Evolutionary conservation across 1,140 invertebrate species (phyloP).

Genomic region (Eriosoma lanigerum): DNA sequence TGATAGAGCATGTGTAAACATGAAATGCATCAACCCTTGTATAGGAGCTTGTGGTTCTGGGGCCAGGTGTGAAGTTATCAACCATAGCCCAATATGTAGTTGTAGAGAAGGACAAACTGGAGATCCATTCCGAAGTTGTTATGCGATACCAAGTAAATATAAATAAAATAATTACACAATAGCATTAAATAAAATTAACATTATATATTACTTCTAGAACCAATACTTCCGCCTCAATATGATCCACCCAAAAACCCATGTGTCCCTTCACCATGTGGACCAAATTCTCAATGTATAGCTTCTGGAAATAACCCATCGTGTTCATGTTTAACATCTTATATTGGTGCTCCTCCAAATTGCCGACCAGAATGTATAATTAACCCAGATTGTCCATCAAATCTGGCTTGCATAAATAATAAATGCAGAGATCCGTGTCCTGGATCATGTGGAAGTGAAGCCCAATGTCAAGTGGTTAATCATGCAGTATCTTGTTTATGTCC

Average conservation of each 20-base stretch:
- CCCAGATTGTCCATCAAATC: slow-evolving; percentile 72
- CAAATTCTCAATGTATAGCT: slow-evolving; percentile 74
- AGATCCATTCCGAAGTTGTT: slow-evolving; percentile 80
- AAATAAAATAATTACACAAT: neutral
- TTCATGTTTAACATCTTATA: slow-evolving; percentile 66
- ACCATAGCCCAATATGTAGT: slow-evolving; percentile 81
- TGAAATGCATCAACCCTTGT: slow-evolving; percentile 85
- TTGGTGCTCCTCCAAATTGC: slow-evolving; percentile 67
- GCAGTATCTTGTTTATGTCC: slow-evolving; percentile 74
- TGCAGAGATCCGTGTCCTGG: slow-evolving; percentile 76
- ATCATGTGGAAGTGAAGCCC: slow-evolving; percentile 74
- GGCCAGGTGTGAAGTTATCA: slow-evolving; percentile 81
- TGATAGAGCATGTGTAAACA: slow-evolving; percentile 77
- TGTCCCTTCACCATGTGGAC: slow-evolving; percentile 76
- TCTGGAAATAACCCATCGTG: slow-evolving; percentile 71
- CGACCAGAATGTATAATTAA: slow-evolving; percentile 67
- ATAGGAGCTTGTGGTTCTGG: slow-evolving; percentile 77
- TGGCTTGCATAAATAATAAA: slow-evolving; percentile 74
- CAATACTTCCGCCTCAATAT: slow-evolving; percentile 53
- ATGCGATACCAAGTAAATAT: slow-evolving; percentile 62
- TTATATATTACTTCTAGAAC: slow-evolving; percentile 47
- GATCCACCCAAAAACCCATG: slow-evolving; percentile 65
- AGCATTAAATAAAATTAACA: neutral
- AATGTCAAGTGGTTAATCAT: slow-evolving; percentile 75
- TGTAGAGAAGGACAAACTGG: slow-evolving; percentile 78